phyloP scores from a whole-genome alignment of 1,140 invertebrate species.

The Ceratosolen fusciceps region DNA sequence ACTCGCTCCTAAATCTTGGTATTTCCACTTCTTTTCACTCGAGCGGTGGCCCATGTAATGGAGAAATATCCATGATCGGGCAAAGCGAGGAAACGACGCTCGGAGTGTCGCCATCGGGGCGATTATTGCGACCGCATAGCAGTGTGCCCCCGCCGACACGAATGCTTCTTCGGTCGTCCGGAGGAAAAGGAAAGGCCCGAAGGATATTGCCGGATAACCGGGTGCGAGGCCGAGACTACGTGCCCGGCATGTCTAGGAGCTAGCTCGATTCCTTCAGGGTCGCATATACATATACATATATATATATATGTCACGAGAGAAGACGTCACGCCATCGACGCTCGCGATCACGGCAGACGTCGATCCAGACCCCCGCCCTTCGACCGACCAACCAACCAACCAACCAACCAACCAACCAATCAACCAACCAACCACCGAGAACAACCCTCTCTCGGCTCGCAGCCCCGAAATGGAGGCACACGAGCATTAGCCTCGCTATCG shows the following conservation, averaged over 20 bases:
- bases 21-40: slow-evolving; percentile 6
- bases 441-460: too few species aligned
- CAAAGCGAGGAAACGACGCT: neutral
- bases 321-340: slow-evolving; percentile 52
- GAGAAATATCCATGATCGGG: neutral
- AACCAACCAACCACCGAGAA: slow-evolving; percentile 56
- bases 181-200: neutral
- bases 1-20: slow-evolving; percentile 25
- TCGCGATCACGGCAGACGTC: neutral
- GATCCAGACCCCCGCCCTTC: slow-evolving; percentile 38
- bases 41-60: neutral
- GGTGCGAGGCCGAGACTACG: slow-evolving; percentile 51
- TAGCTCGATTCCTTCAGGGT: slow-evolving; percentile 65
- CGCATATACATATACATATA: too few species aligned
- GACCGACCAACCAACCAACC: slow-evolving; percentile 44
- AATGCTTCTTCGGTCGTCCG: neutral
- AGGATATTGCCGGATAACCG: neutral
- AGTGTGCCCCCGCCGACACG: neutral
- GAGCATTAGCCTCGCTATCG: neutral
- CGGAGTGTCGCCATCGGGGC: neutral
- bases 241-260: slow-evolving; percentile 66
- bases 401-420: slow-evolving; percentile 54
- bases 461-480: neutral
- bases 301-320: slow-evolving; percentile 69
- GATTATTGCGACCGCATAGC: slow-evolving; percentile 31